Evolutionary conservation across 2,113 vertebrate species (phyloP).

Genomic region (Nycticebus coucang): DNA sequence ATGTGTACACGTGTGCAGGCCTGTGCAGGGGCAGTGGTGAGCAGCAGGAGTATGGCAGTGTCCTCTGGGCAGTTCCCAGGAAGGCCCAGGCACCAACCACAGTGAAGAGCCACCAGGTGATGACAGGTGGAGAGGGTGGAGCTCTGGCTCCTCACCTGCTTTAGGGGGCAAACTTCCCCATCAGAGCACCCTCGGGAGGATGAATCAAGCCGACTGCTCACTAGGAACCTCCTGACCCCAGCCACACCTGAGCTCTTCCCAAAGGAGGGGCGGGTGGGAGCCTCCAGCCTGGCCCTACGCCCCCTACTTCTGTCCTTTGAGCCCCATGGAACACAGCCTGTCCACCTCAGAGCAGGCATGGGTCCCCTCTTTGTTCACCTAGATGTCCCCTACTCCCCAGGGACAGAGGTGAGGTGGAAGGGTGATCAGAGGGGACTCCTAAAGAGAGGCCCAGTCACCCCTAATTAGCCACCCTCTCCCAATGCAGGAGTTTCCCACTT

Average conservation of each 20-base stretch:
- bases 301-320: too few species aligned
- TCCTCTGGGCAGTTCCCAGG: not conserved
- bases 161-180: not conserved
- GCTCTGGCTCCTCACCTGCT: not conserved
- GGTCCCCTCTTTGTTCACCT: too few species aligned
- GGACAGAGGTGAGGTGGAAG: not conserved
- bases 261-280: not conserved
- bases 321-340: not conserved
- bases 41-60: not conserved
- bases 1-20: too few species aligned
- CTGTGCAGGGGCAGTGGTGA: accelerated
- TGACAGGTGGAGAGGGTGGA: accelerated
- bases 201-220: not conserved
- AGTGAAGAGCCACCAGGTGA: not conserved
- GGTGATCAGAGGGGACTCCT: not conserved
- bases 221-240: not conserved
- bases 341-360: not conserved
- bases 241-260: not conserved
- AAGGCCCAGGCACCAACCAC: not conserved
- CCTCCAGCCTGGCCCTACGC: not conserved
- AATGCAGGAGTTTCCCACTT: not conserved
- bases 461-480: not conserved
- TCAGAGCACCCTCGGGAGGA: not conserved
- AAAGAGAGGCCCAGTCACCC: not conserved
- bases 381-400: too few species aligned